Conservation (phyloP, 2,888 invertebrate species). For the Orchestes rusci region DNA sequence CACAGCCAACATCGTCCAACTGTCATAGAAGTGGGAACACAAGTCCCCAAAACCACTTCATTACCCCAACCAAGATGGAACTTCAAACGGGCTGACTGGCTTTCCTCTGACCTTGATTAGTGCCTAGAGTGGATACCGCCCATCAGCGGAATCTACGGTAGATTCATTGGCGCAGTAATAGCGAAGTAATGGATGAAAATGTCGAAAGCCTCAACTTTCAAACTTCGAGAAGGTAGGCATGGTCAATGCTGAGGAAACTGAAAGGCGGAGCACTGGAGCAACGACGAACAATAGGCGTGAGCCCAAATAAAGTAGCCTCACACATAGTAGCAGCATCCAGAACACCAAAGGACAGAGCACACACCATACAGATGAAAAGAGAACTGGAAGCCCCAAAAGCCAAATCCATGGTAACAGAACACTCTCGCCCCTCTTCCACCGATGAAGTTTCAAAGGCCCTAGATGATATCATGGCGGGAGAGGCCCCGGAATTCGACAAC, state of each 20-base stretch:
- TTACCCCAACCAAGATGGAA: not conserved
- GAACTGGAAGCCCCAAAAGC: not conserved
- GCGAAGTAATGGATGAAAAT: not conserved
- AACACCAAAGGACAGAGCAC: too few species aligned
- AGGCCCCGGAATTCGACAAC: too few species aligned
- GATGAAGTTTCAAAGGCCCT: not conserved
- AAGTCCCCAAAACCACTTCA: not conserved
- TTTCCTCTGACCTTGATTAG: not conserved
- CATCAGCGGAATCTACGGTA: too few species aligned
- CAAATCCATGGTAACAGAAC: not conserved
- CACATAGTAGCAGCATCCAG: not conserved
- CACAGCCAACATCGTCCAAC: constrained; percentile 1
- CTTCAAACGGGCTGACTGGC: not conserved
- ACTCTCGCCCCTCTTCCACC: not conserved
- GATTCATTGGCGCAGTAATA: too few species aligned
- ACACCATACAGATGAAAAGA: too few species aligned
- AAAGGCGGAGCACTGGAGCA: too few species aligned
- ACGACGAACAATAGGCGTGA: too few species aligned
- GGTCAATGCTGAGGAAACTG: too few species aligned
- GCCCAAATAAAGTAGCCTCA: too few species aligned
- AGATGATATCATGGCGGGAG: not conserved
- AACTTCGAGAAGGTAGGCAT: too few species aligned
- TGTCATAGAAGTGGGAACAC: constrained; percentile 1
- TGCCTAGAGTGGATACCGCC: not conserved
- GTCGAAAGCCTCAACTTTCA: too few species aligned